Conservation (phyloP, 1,140 invertebrate species). For the Trachymyrmex cornetzi region DNA sequence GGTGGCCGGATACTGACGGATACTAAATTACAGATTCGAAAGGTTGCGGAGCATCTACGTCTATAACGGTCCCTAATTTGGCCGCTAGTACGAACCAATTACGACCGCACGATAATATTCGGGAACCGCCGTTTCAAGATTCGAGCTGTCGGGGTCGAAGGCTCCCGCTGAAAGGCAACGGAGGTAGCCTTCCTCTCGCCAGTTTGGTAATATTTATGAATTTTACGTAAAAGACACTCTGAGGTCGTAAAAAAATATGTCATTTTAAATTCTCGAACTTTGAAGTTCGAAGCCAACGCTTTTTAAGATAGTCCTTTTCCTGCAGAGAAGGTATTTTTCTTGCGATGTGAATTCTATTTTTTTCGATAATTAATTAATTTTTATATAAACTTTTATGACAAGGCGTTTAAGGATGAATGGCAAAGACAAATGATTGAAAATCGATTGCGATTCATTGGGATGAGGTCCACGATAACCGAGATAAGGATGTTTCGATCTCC, state of each 20-base stretch:
- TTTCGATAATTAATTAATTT: background rate
- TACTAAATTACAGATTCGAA: slow-evolving; percentile 73
- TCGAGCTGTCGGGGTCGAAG: background rate
- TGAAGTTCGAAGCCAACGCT: background rate
- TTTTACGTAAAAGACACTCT: background rate
- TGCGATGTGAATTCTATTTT: background rate
- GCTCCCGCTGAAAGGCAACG: background rate
- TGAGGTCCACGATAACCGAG: background rate
- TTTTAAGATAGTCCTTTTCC: background rate
- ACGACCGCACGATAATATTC: slow-evolving; percentile 13
- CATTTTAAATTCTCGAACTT: background rate
- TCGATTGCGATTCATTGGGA: background rate
- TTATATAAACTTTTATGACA: background rate
- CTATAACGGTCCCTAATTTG: slow-evolving; percentile 68
- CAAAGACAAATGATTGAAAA: background rate
- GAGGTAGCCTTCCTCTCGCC: background rate
- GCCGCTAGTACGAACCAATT: slow-evolving; percentile 66
- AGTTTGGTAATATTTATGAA: background rate
- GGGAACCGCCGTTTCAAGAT: slow-evolving; percentile 19
- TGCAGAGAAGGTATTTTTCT: background rate
- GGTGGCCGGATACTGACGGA: slow-evolving; percentile 49
- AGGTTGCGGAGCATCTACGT: slow-evolving; percentile 32
- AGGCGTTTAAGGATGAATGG: background rate
- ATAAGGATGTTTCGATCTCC: too few relatives aligned
- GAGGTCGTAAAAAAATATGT: background rate